Percentiles rank a stretch among this genome's conserved stretches.
These are phyloP conservation scores for Cistogaster globosa DNA, from an alignment of 2,888 invertebrate species.

Conservation along the genomic window DNA sequence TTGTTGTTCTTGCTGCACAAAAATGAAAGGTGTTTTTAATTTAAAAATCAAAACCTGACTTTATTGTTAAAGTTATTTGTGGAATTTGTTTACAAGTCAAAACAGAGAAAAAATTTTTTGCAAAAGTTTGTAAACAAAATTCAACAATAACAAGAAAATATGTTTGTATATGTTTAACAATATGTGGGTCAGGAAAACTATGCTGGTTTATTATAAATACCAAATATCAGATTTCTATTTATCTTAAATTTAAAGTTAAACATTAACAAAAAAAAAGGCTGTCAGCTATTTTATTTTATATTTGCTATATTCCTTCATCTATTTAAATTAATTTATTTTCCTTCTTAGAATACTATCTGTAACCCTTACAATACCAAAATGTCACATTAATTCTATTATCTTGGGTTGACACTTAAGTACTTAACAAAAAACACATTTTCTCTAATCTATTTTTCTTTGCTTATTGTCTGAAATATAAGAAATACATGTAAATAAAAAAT, in stretches of 20 bases:
- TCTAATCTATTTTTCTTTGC: not conserved
- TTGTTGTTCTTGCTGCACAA: not conserved
- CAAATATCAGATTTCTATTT: no score
- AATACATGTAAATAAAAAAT: constrained; percentile 16
- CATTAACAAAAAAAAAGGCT: no score
- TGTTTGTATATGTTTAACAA: no score
- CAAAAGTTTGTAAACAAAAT: not conserved
- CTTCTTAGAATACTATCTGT: no score
- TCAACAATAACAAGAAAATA: not conserved
- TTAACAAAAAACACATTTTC: not conserved
- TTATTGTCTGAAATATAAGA: constrained; percentile 16
- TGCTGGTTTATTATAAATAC: no score
- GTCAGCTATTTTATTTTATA: no score
- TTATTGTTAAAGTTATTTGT: constrained; percentile 45
- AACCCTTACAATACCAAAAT: constrained; percentile 33
- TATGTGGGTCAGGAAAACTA: no score
- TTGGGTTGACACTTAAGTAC: constrained; percentile 40
- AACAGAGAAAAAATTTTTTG: not conserved
- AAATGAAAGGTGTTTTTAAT: constrained; percentile 17
- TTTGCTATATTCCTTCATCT: no score
- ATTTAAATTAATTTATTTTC: no score
- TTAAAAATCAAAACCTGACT: constrained; percentile 44
- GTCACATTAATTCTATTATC: constrained; percentile 30
- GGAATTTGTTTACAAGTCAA: constrained; percentile 31
- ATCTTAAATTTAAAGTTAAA: no score